phyloP scores from a whole-genome alignment of 23 tunicate genomes.

The Ciona savignyi region DNA sequence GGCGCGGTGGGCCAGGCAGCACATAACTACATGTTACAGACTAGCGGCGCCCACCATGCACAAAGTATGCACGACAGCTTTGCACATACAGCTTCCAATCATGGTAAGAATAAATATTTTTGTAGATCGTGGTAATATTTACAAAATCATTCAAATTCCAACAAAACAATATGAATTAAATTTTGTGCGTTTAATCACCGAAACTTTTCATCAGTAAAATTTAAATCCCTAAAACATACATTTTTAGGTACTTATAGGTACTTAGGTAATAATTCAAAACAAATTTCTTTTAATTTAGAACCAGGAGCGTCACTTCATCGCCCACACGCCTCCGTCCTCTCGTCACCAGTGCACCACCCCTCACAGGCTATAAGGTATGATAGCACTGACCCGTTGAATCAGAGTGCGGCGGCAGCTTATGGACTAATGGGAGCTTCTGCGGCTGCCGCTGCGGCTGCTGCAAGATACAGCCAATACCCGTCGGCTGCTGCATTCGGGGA shows the following conservation, averaged over 20 bases:
- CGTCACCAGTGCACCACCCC: conserved; percentile 56
- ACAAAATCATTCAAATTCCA: too few relatives aligned
- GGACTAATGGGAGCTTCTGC: conserved; percentile 81
- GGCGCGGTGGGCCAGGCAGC: conserved; percentile 42
- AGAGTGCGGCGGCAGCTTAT: conserved; percentile 80
- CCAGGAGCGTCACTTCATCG: conserved; percentile 30
- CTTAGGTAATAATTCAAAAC: too few relatives aligned
- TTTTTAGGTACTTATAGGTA: too few relatives aligned
- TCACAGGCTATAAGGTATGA: conserved; percentile 69
- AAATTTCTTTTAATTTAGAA: too few relatives aligned
- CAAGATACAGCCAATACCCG: conserved; percentile 44
- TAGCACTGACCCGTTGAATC: conserved; percentile 31
- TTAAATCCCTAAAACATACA: too few relatives aligned
- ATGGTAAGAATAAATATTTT: conserved; percentile 14
- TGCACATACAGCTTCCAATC: conserved; percentile 1
- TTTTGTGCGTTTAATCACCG: too few relatives aligned
- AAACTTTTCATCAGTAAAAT: too few relatives aligned
- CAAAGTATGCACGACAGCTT: conserved; percentile 35
- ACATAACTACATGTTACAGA: conserved; percentile 72
- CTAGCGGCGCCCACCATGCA: conserved; percentile 41
- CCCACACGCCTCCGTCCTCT: conserved; percentile 28
- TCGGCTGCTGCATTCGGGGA: conserved; percentile 73
- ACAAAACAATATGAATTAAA: too few relatives aligned
- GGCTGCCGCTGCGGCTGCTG: conserved; percentile 80
- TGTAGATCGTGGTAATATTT: too few relatives aligned